A percentile compares a stretch with the other conserved stretches of the same genome.
phyloP scores from a whole-genome alignment of 2,888 invertebrate genomes.

The Maniola hyperantus region DNA sequence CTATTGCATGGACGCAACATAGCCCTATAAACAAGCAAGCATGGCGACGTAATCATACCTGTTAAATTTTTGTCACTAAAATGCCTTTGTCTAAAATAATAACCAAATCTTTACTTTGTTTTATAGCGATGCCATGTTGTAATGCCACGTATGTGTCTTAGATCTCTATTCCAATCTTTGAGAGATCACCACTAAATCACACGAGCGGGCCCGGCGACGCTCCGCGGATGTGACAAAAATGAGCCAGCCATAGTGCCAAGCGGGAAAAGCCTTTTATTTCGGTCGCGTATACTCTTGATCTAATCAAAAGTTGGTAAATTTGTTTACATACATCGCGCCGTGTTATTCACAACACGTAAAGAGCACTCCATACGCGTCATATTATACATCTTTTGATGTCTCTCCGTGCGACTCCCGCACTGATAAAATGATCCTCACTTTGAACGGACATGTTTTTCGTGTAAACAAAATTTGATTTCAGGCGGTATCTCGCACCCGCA shows the following conservation, averaged over 20 bases:
- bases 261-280: slow-evolving; percentile 55
- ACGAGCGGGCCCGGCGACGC: slow-evolving; percentile 37
- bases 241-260: slow-evolving; percentile 43
- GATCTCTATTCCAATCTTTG: slow-evolving; percentile 18
- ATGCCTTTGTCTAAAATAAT: too few species aligned
- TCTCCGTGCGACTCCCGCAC: slow-evolving; percentile 55
- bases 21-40: too few species aligned
- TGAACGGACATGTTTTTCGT: slow-evolving; percentile 66
- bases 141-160: neutral
- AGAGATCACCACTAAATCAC: slow-evolving; percentile 33
- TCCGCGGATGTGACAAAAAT: slow-evolving; percentile 44
- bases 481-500: slow-evolving; percentile 57
- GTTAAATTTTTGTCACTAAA: too few species aligned
- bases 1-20: too few species aligned
- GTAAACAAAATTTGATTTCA: slow-evolving; percentile 68
- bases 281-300: slow-evolving; percentile 66
- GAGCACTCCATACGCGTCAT: slow-evolving; percentile 58
- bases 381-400: slow-evolving; percentile 63
- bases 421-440: slow-evolving; percentile 68
- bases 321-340: slow-evolving; percentile 71
- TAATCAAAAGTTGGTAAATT: slow-evolving; percentile 78
- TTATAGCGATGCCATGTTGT: neutral
- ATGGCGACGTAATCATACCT: too few species aligned
- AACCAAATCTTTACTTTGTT: neutral
- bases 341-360: slow-evolving; percentile 74